A percentile compares a stretch with the other conserved stretches of the same genome.
These are phyloP conservation scores for Luperina nickerlii DNA, from an alignment of 2,888 invertebrate species.

Conservation along the genomic window DNA sequence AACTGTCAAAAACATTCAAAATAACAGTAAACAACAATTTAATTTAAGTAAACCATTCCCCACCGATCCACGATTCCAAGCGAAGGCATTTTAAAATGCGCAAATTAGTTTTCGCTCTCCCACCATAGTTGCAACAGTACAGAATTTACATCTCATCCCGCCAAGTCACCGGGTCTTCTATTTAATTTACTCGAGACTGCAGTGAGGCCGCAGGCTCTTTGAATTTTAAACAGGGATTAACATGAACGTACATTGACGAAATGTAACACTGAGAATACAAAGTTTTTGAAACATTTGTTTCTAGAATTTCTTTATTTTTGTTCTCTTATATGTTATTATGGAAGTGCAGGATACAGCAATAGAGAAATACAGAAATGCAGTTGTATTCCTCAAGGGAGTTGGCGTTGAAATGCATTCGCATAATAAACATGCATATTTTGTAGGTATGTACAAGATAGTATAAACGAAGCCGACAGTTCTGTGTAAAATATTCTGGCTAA, in stretches of 20 bases:
- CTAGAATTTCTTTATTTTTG: slow-evolving; percentile 42
- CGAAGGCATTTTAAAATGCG: slow-evolving; percentile 61
- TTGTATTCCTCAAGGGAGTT: slow-evolving; percentile 45
- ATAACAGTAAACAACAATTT: slow-evolving; percentile 37
- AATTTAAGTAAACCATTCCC: slow-evolving; percentile 43
- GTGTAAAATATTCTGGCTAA: slow-evolving; percentile 54
- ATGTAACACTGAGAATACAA: slow-evolving; percentile 62
- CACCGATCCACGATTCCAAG: slow-evolving; percentile 52
- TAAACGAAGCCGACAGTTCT: slow-evolving; percentile 29
- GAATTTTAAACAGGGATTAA: slow-evolving; percentile 80
- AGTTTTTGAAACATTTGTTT: slow-evolving; percentile 59
- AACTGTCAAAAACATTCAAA: slow-evolving; percentile 32
- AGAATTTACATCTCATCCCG: slow-evolving; percentile 76
- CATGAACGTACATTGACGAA: slow-evolving; percentile 71
- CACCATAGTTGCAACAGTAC: slow-evolving; percentile 70
- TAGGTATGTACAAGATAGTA: slow-evolving; percentile 30
- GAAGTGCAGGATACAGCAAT: slow-evolving; percentile 24
- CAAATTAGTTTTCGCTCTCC: slow-evolving; percentile 62
- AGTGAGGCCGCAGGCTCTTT: slow-evolving; percentile 73
- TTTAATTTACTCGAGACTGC: slow-evolving; percentile 76
- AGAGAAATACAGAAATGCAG: slow-evolving; percentile 39
- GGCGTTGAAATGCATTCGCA: slow-evolving; percentile 41
- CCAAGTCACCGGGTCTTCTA: slow-evolving; percentile 72
- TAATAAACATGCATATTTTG: slow-evolving; percentile 42
- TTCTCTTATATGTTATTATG: slow-evolving; percentile 7